Base-by-base conservation (phyloP, 1,140 invertebrate species). In the Drosophila nigromelanica region DNA sequence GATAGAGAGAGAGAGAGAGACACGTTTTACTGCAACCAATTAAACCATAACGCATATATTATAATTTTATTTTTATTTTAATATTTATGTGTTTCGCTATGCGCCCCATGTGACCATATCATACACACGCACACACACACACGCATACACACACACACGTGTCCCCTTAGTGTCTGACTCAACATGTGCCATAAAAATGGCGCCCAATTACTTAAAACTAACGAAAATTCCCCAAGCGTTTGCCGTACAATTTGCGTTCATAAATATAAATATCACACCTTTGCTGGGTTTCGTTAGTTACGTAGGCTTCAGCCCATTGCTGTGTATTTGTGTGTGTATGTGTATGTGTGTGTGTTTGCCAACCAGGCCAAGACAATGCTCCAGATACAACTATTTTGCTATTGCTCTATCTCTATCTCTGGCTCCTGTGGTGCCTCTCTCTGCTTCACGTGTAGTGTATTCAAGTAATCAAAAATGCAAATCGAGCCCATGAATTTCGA, bases 401-500 rank as follows among this genome's bases (percentile, higher is more conserved):
- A 50, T 52, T 37, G 56, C 50, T 64, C 42, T 63, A 74, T 33
- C 35, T 33, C 2, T 33, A 15, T 56, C 24, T 0, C 52, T 37
- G 56, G 30, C 30, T 58, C 24, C 12, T 39, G 12, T 39, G 35
- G 35, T 1, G 37, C 37, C 4, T 43, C 21, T 54, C 35, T 55
- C 35, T 63, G 43, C 52, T 47, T 51, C 73, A 42, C 63, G 27
- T 77, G 60, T 59, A 74, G 71, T 78, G 78, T 87, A 82, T 89
- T 87, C 76, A 76, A 87, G 82, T 87, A 87, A 87, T 87, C 82
- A 87, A 87, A 87, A 87, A 87, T 87, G 82, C 82, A 87, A 87
- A 87, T 87, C 82, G 82, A 87, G 82, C 82, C 82, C 82, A 87
- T 87, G 82, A 87, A 87, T 87, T 87, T 89, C 83, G 83, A 82